Evolutionary conservation across 2,888 invertebrate genomes (phyloP).

Genomic region (Polia nebulosa): DNA sequence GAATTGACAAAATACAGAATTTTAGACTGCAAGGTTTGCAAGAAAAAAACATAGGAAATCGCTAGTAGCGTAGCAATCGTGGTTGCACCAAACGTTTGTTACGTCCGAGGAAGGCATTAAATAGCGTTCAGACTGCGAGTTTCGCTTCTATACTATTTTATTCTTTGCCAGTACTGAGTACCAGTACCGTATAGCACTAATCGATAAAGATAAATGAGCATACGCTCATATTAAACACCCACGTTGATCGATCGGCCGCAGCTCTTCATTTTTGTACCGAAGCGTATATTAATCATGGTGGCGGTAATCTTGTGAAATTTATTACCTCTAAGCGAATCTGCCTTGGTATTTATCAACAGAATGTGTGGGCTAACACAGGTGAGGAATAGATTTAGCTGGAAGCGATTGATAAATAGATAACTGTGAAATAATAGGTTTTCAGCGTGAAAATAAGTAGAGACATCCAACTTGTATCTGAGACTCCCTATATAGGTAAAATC

Average conservation of each 20-base stretch:
- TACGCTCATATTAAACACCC: conserved; percentile 89
- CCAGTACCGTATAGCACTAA: conserved; percentile 73
- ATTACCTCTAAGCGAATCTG: conserved; percentile 90
- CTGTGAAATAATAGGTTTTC: not conserved
- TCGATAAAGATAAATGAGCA: conserved; percentile 86
- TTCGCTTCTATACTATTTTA: conserved; percentile 14
- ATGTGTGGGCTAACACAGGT: conserved; percentile 84
- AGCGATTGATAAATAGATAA: conserved; percentile 37
- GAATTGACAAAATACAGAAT: no score
- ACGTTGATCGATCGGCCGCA: conserved; percentile 87
- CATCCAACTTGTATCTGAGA: no score
- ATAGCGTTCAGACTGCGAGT: no score
- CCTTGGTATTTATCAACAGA: conserved; percentile 88
- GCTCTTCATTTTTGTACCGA: conserved; percentile 87
- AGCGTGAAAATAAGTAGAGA: no score
- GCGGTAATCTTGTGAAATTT: conserved; percentile 89
- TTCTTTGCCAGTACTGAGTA: conserved; percentile 20
- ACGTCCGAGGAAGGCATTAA: no score
- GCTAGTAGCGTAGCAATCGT: not conserved
- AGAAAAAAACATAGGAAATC: not conserved
- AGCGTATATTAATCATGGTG: conserved; percentile 87
- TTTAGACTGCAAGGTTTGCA: not conserved
- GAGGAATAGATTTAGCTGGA: conserved; percentile 59
- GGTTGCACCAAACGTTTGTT: not conserved
- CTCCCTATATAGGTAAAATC: no score